A percentile compares a stretch with the other conserved stretches of the same genome.
phyloP scores from a whole-genome alignment of 2,797 vertebrate genomes.

The Erethizon dorsatum region DNA sequence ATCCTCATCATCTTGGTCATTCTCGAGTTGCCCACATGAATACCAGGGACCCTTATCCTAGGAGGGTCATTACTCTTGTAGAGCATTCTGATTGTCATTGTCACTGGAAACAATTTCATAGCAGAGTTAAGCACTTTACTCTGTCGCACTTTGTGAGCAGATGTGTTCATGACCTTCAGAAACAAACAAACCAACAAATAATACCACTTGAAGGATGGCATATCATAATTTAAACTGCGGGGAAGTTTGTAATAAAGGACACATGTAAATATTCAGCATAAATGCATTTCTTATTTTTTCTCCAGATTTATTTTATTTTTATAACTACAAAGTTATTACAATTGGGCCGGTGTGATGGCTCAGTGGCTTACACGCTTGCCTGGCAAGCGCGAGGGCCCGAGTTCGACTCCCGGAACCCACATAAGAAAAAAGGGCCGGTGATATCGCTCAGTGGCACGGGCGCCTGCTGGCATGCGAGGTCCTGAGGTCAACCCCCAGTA shows the following conservation, averaged over 20 bases:
- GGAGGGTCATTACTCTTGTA: background rate
- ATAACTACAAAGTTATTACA: background rate
- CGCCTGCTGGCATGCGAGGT: too few relatives aligned
- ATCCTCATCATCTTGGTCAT: background rate
- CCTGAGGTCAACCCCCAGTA: too few relatives aligned
- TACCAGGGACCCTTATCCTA: background rate
- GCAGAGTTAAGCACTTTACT: background rate
- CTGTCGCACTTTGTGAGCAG: background rate
- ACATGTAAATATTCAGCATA: background rate
- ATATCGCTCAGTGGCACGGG: too few relatives aligned
- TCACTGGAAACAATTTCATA: background rate
- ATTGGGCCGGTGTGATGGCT: too few relatives aligned
- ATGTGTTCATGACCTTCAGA: background rate
- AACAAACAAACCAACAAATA: background rate
- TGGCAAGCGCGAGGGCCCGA: too few relatives aligned
- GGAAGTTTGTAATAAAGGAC: background rate
- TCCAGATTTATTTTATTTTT: slow-evolving; percentile 1
- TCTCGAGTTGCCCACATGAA: background rate
- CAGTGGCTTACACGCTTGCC: too few relatives aligned
- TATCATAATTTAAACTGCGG: background rate
- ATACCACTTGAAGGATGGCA: background rate
- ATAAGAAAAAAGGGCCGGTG: too few relatives aligned
- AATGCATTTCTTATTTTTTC: background rate
- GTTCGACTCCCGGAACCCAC: too few relatives aligned
- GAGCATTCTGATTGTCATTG: background rate